Base-by-base conservation (phyloP, 2,888 invertebrate species). In the Scrobipalpa atriplicella region DNA sequence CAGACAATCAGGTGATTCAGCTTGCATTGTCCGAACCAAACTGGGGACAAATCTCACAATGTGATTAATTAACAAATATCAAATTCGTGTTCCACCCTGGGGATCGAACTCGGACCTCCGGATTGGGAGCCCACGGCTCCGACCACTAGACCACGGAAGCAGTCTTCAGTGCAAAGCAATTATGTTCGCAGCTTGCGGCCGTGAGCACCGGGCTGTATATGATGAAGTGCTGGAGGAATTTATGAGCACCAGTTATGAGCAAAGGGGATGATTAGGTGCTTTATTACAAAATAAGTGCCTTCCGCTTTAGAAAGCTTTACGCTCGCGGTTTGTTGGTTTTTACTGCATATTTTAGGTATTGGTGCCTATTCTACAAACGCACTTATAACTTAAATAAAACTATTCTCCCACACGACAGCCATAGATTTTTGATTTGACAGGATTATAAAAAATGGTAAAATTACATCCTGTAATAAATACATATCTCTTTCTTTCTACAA, bases 401-500 rank as follows among this genome's bases (percentile, higher is more conserved):
- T n/a, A n/a, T n/a, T n/a, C n/a, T n/a, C n/a, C n/a, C n/a, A n/a
- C n/a, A n/a, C n/a, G n/a, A n/a, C n/a, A n/a, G n/a, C n/a, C n/a
- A n/a, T n/a, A n/a, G n/a, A n/a, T n/a, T n/a, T n/a, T n/a, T n/a
- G n/a, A n/a, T n/a, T n/a, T n/a, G n/a, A n/a, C n/a, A n/a, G n/a
- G n/a, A n/a, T n/a, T n/a, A n/a, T n/a, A n/a, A n/a, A n/a, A n/a
- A n/a, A n/a, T n/a, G n/a, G 29, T 2, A 29, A 47, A 47, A 43
- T 11, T 13, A 3, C 10, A 47, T n/a, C 47, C 47, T 56, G 13
- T 13, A 13, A 19, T n/a, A n/a, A n/a, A n/a, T n/a, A 7, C 13
- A 18, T n/a, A 13, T 36, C 21, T 54, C 84, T 81, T 80, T 84
- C 89, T 87, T 89, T 89, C 87, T 88, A 85, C 83, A 90, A 90